Percentiles rank a stretch among this genome's conserved stretches.
These are phyloP conservation scores for Sylvia atricapilla DNA, from an alignment of 2,113 vertebrate species.

Conservation along the genomic window DNA sequence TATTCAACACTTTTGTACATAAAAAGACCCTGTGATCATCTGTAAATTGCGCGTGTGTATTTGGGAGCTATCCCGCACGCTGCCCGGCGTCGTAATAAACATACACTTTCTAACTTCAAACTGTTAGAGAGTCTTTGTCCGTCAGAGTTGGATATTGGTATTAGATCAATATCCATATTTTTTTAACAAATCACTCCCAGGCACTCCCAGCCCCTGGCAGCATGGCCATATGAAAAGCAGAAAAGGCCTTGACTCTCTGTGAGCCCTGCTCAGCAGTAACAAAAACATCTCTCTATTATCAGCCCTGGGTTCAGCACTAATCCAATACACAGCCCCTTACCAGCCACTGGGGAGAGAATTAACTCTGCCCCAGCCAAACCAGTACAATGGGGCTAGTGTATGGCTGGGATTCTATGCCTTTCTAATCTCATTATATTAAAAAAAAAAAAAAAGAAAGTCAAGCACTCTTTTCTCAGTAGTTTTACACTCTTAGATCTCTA, in stretches of 20 bases:
- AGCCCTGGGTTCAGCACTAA: not conserved
- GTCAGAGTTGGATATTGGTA: too few species aligned
- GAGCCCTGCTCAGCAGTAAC: not conserved
- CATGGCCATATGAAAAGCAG: fast-evolving
- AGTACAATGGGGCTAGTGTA: not conserved
- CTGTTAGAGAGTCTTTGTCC: too few species aligned
- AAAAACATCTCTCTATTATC: not conserved
- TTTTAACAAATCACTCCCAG: too few species aligned
- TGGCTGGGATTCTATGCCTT: not conserved
- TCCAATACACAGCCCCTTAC: not conserved
- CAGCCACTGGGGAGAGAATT: not conserved
- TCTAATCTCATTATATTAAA: not conserved
- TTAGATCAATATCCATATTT: too few species aligned
- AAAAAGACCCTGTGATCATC: too few species aligned
- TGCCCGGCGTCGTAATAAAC: too few species aligned
- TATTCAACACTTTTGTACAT: too few species aligned
- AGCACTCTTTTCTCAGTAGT: not conserved
- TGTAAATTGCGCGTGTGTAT: too few species aligned
- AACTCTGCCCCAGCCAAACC: not conserved
- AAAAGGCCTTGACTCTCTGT: not conserved
- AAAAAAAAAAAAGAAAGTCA: not conserved
- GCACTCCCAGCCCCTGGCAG: fast-evolving
- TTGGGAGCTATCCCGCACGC: too few species aligned
- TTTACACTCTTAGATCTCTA: not conserved
- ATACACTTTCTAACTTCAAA: too few species aligned